Conservation (phyloP, 53 echinoderm and acorn worm genomes). For the Temnopleurus reevesii region DNA sequence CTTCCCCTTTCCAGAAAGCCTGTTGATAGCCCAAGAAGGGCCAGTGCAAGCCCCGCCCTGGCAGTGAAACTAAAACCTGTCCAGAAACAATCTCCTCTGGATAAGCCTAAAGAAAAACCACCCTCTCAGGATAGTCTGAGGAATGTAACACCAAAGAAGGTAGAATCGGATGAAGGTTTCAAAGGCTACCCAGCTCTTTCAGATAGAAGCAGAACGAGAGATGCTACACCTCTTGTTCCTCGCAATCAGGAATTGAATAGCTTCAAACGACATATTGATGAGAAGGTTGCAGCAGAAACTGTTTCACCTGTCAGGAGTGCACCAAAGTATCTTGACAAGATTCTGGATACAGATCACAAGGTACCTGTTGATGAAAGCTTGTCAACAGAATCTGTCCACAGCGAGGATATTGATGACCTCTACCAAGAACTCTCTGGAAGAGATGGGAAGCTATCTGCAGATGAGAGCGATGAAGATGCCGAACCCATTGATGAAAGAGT, state of each 20-base stretch:
- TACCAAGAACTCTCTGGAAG: not conserved
- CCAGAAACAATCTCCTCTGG: not conserved
- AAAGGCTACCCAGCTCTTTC: not conserved
- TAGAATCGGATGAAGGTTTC: not conserved
- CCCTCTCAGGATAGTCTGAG: not conserved
- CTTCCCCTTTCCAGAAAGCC: not conserved
- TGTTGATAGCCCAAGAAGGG: not conserved
- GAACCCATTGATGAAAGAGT: not conserved
- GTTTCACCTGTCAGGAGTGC: not conserved
- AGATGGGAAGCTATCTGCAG: not conserved
- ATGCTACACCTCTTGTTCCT: not conserved
- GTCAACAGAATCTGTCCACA: not conserved
- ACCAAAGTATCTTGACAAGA: not conserved
- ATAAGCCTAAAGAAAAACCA: not conserved
- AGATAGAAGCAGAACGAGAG: not conserved
- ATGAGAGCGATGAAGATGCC: not conserved
- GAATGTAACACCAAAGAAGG: not conserved
- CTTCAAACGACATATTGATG: not conserved
- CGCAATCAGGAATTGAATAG: not conserved
- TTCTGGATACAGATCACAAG: not conserved
- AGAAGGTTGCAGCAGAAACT: not conserved
- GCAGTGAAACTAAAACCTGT: slow-evolving; percentile 48
- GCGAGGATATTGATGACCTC: not conserved
- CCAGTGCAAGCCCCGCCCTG: slow-evolving; percentile 28
- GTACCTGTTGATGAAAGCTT: slow-evolving; percentile 26